These are phyloP conservation scores for Zaprionus taronus DNA, from an alignment of 1,140 invertebrate species.

Conservation along the genomic window DNA sequence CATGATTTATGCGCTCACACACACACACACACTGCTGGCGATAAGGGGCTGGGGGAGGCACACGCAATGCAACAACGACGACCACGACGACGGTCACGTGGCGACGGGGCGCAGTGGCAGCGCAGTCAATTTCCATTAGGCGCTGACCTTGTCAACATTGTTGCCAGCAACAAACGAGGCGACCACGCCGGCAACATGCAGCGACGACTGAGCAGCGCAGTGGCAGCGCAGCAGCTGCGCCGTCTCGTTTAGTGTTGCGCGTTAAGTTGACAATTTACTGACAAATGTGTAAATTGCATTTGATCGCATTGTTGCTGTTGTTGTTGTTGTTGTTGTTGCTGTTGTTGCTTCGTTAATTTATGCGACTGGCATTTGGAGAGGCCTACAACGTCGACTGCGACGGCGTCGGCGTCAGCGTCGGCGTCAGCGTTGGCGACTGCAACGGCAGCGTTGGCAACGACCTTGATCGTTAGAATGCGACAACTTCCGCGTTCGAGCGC, in stretches of 20 bases:
- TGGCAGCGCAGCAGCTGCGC: slow-evolving; percentile 26
- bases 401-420: not conserved
- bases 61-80: slow-evolving; percentile 10
- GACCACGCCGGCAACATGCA: slow-evolving; percentile 50
- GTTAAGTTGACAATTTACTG: slow-evolving; percentile 84
- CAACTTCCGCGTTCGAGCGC: slow-evolving; percentile 65
- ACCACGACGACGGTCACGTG: slow-evolving; percentile 21
- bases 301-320: slow-evolving; percentile 70
- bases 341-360: slow-evolving; percentile 68
- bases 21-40: slow-evolving; percentile 28
- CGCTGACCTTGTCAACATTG: slow-evolving; percentile 83
- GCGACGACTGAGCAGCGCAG: slow-evolving; percentile 17
- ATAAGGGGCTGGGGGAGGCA: slow-evolving; percentile 30
- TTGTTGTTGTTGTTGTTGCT: slow-evolving; percentile 30
- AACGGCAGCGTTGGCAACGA: slow-evolving; percentile 25
- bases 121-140: slow-evolving; percentile 76
- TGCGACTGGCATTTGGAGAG: slow-evolving; percentile 70
- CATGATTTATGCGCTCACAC: slow-evolving; percentile 80
- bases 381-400: slow-evolving; percentile 27
- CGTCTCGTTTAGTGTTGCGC: slow-evolving; percentile 65
- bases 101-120: slow-evolving; percentile 29
- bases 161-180: slow-evolving; percentile 62
- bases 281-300: slow-evolving; percentile 84
- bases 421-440: not conserved
- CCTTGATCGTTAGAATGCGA: slow-evolving; percentile 56